These are phyloP conservation scores for Phylloscopus trochiloides DNA, from an alignment of 2,113 vertebrate genomes.

Conservation along the genomic window DNA sequence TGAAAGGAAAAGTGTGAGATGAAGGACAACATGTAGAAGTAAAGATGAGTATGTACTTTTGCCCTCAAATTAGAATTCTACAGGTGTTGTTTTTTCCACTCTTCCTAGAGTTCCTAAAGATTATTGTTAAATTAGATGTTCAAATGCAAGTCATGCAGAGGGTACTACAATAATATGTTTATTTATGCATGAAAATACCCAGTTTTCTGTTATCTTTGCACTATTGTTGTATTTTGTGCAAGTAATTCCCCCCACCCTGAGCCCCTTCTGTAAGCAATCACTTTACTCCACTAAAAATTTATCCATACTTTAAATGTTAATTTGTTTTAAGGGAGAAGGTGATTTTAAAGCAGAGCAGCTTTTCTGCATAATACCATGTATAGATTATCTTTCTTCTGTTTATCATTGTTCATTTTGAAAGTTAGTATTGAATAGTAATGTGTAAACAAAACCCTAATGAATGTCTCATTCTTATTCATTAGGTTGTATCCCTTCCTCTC, in stretches of 20 bases:
- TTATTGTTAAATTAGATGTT: constrained; percentile 25
- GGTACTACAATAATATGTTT: constrained; percentile 46
- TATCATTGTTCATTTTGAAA: constrained; percentile 15
- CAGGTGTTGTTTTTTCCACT: background rate
- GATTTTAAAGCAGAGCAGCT: constrained; percentile 18
- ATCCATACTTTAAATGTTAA: constrained; percentile 30
- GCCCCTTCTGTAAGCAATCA: constrained; percentile 8
- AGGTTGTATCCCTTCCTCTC: background rate
- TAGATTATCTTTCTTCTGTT: constrained; percentile 18
- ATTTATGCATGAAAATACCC: constrained; percentile 57
- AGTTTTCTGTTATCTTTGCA: constrained; percentile 45
- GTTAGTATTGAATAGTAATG: constrained; percentile 54
- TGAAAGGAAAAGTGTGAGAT: background rate
- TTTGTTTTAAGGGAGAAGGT: constrained; percentile 25
- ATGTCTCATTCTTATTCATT: constrained; percentile 40
- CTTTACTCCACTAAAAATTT: background rate
- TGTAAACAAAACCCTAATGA: constrained; percentile 49
- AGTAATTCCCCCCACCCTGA: background rate
- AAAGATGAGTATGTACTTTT: background rate
- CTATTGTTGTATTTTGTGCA: constrained; percentile 14
- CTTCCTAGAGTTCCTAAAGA: constrained; percentile 33
- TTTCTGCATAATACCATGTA: background rate
- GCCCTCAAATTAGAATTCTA: constrained; percentile 9
- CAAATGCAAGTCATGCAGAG: constrained; percentile 45
- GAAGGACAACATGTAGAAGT: background rate